phyloP scores from a whole-genome alignment of 1,140 invertebrate genomes.

The Atta texana region DNA sequence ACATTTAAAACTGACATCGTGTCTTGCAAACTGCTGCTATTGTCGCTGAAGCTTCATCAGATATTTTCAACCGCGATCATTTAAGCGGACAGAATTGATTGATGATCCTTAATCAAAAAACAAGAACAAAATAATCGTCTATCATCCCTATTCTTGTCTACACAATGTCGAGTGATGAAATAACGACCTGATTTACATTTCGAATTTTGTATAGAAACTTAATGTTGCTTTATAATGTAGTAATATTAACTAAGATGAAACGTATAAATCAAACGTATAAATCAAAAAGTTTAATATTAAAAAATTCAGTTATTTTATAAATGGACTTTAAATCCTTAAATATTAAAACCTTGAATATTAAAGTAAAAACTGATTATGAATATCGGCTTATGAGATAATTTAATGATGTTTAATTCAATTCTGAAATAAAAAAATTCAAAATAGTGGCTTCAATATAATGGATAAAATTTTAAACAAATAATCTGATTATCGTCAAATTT shows the following conservation, averaged over 20 bases:
- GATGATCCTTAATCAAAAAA: conserved; percentile 16
- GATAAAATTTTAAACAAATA: no score
- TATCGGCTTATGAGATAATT: no score
- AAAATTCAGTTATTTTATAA: neutral
- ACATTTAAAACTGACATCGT: conserved; percentile 3
- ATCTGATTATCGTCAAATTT: no score
- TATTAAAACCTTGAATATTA: no score
- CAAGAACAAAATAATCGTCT: conserved; percentile 17
- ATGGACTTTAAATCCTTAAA: no score
- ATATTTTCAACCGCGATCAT: conserved; percentile 31
- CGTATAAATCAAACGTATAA: neutral
- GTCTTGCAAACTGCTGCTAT: conserved; percentile 18
- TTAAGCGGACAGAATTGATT: conserved; percentile 30
- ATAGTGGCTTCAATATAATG: no score
- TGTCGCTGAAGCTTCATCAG: conserved; percentile 40
- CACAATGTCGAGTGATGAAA: neutral
- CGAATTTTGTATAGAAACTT: neutral
- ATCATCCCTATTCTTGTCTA: conserved; percentile 12
- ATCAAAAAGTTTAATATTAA: neutral
- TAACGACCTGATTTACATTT: neutral
- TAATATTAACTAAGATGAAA: neutral
- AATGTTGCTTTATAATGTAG: neutral
- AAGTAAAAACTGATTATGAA: no score
- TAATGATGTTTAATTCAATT: no score
- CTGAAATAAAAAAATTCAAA: no score